Evolutionary conservation across 1,140 invertebrate genomes (phyloP).

Genomic region (Hyles euphorbiae): DNA sequence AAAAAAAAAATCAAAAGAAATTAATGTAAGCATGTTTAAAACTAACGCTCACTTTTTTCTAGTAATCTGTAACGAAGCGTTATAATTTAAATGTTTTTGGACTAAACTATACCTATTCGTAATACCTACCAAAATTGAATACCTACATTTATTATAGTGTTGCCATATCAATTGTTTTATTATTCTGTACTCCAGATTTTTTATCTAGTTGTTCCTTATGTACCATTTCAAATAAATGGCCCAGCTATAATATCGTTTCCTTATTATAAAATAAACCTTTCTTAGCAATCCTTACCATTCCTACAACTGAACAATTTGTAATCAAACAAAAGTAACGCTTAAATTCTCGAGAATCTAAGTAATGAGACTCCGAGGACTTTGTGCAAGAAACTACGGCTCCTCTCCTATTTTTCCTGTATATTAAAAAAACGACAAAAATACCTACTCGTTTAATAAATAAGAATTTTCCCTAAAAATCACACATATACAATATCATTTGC

Average conservation of each 20-base stretch:
- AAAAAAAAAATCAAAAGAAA: neutral
- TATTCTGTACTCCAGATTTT: constrained; percentile 61
- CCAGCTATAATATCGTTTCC: constrained; percentile 46
- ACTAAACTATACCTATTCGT: constrained; percentile 33
- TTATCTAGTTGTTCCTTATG: constrained; percentile 64
- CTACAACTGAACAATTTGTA: too few relatives aligned
- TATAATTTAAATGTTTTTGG: constrained; percentile 31
- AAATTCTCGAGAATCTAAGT: too few relatives aligned
- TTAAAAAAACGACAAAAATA: too few relatives aligned
- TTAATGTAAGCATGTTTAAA: constrained; percentile 5
- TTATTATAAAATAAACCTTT: constrained; percentile 8
- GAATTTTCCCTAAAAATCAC: too few relatives aligned
- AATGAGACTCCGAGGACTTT: too few relatives aligned
- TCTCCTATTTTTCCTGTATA: too few relatives aligned
- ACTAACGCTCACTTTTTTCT: constrained; percentile 17
- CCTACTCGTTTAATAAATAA: too few relatives aligned
- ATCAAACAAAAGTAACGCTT: too few relatives aligned
- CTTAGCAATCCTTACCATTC: too few relatives aligned
- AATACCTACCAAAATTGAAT: constrained; percentile 32
- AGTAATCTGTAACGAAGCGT: constrained; percentile 17
- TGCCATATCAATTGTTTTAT: constrained; percentile 67
- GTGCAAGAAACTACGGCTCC: too few relatives aligned
- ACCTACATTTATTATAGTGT: constrained; percentile 50
- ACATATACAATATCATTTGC: too few relatives aligned
- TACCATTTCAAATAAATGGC: constrained; percentile 60